A percentile compares a stretch with the other conserved stretches of the same genome.
These are phyloP conservation scores for Engystomops pustulosus DNA, from an alignment of 2,113 vertebrate genomes.

Conservation along the genomic window DNA sequence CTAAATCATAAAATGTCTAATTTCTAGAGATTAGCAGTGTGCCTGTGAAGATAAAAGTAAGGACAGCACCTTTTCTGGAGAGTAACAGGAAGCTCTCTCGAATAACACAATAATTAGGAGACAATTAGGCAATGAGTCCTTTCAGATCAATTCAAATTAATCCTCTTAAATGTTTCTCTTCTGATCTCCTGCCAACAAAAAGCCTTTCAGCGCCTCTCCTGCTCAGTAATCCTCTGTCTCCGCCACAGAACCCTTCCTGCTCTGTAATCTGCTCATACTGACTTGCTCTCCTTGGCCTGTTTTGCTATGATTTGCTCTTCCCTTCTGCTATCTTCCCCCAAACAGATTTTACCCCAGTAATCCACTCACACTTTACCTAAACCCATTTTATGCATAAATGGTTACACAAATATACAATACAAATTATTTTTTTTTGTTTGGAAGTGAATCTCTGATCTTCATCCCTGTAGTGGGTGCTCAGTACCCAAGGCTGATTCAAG, in stretches of 20 bases:
- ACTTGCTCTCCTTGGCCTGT: not conserved
- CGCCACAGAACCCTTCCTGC: not conserved
- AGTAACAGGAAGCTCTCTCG: not conserved
- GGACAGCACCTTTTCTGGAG: slow-evolving; percentile 1
- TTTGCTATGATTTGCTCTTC: not conserved
- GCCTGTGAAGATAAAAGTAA: slow-evolving; percentile 17
- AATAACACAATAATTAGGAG: slow-evolving; percentile 43
- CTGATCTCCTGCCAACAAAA: slow-evolving; percentile 40
- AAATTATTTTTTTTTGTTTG: too few species aligned
- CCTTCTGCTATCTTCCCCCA: not conserved
- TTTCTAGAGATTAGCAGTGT: slow-evolving; percentile 2
- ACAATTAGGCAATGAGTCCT: slow-evolving; percentile 28
- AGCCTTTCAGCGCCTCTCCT: slow-evolving; percentile 25
- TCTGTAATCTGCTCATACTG: slow-evolving; percentile 23
- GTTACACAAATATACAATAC: too few species aligned
- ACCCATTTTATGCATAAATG: not conserved
- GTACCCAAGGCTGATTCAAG: too few species aligned
- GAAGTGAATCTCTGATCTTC: not conserved
- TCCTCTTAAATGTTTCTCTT: slow-evolving; percentile 36
- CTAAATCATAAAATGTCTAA: not conserved
- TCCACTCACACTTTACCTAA: not conserved
- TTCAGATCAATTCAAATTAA: slow-evolving; percentile 46
- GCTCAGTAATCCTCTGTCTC: slow-evolving; percentile 30
- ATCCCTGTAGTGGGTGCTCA: not conserved
- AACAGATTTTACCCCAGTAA: not conserved